Percentiles rank a stretch among this genome's conserved stretches.
Conservation (phyloP, 2,888 invertebrate genomes). For the Argyresthia goedartella region DNA sequence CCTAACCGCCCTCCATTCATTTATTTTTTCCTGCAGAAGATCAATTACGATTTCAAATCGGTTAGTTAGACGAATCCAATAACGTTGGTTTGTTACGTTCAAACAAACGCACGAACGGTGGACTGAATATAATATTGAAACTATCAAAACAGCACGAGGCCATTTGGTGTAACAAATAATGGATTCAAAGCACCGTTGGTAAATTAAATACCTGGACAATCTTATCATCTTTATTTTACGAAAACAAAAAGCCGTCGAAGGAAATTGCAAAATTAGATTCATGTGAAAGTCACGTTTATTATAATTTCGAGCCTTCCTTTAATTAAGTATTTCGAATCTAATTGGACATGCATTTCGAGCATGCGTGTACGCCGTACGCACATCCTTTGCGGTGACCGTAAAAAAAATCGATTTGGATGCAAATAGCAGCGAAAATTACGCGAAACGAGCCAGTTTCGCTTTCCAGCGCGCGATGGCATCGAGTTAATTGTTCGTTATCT, state of each 20-base stretch:
- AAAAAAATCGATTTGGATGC: slow-evolving; percentile 56
- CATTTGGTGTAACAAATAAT: slow-evolving; percentile 2
- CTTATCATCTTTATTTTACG: slow-evolving; percentile 6
- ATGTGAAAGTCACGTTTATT: slow-evolving; percentile 17
- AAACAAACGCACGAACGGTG: slow-evolving; percentile 45
- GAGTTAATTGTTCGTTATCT: slow-evolving; percentile 41
- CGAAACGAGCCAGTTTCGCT: slow-evolving; percentile 37
- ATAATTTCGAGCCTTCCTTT: slow-evolving; percentile 5
- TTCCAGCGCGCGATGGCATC: slow-evolving; percentile 44
- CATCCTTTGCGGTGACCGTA: slow-evolving; percentile 26
- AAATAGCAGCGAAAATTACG: slow-evolving; percentile 50
- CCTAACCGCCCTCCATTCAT: slow-evolving; percentile 51
- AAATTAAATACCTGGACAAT: slow-evolving; percentile 5
- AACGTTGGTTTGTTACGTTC: slow-evolving; percentile 56
- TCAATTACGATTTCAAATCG: slow-evolving; percentile 69
- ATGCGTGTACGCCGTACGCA: slow-evolving; percentile 63
- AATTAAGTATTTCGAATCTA: slow-evolving; percentile 20
- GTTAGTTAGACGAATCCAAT: slow-evolving; percentile 63
- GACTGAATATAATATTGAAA: slow-evolving; percentile 36
- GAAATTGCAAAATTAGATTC: slow-evolving; percentile 11
- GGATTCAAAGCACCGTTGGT: slow-evolving; percentile 1
- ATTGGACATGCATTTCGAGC: slow-evolving; percentile 49
- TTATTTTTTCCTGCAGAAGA: slow-evolving; percentile 61
- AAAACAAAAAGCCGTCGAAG: slow-evolving; percentile 7
- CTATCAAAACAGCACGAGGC: neutral